These are phyloP conservation scores for Anastrepha obliqua DNA, from an alignment of 1,140 invertebrate genomes.

Conservation along the genomic window DNA sequence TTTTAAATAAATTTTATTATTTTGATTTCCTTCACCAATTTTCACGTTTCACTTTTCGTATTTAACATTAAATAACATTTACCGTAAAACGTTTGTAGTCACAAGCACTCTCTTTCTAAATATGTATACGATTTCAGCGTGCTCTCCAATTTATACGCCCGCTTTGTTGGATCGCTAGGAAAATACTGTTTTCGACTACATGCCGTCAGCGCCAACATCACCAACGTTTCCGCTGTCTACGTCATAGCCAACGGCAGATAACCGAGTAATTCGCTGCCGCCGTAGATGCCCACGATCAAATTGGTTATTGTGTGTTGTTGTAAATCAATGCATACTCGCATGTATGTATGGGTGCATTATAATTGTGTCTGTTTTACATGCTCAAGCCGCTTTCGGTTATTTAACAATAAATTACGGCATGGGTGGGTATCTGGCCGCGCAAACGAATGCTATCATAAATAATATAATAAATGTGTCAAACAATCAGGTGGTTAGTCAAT, in stretches of 20 bases:
- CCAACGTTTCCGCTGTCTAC: slow-evolving; percentile 15
- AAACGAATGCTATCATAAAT: no score
- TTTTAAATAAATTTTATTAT: not conserved
- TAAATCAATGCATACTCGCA: not conserved
- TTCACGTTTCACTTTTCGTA: not conserved
- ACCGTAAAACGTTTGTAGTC: slow-evolving; percentile 7
- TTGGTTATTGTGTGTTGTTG: not conserved
- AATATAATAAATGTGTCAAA: not conserved
- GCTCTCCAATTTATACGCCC: not conserved
- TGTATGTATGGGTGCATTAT: not conserved
- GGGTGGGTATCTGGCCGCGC: not conserved
- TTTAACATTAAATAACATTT: not conserved
- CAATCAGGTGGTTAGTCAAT: not conserved
- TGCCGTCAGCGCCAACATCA: slow-evolving; percentile 11
- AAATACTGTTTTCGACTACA: slow-evolving; percentile 26
- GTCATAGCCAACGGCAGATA: not conserved
- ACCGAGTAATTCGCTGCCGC: not conserved
- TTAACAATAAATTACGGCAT: not conserved
- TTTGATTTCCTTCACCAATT: not conserved
- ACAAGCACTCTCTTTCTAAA: not conserved
- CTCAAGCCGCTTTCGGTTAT: not conserved
- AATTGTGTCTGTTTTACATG: not conserved
- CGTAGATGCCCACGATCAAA: not conserved
- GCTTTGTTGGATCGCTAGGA: slow-evolving; percentile 25
- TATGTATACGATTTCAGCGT: not conserved